Base-by-base conservation (phyloP, 1,140 invertebrate species). In the Sesamia nonagrioides region DNA sequence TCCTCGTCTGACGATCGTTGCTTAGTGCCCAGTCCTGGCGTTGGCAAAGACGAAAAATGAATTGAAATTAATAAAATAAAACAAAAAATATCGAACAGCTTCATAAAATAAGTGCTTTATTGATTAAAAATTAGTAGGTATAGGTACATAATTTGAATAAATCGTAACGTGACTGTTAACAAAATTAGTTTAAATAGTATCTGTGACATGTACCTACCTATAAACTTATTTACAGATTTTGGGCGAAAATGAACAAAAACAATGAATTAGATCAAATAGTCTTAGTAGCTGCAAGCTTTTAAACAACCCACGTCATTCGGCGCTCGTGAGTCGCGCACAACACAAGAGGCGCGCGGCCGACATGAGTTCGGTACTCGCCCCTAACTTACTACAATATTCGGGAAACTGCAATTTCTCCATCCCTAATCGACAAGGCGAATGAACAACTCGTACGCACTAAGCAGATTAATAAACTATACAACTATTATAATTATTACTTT, bases 41-140 rank as follows among this genome's bases (percentile, higher is more conserved):
- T 27, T 27, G 27, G 27, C 27, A 27, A 3, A 27, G 27, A 27
- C 1, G 27, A 27, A 27, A 27, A 1, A 27, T 27, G 27, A 27
- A 27, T 27, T 27, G 1, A 27, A 27, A 27, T 27, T 1, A 27
- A 27, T 1, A 27, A 27, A 27, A 85, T 81, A 81, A 86, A 86
- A 83, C 82, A 81, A 80, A 63, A 63, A 82, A 85, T 83, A 86
- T 86, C 82, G 84, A 90, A 91, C 88, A 84, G 86, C 85, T 89
- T 91, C 91, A 90, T 93, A 92, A 94, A 94, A 92, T 94, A 92
- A 92, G 92, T 94, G 91, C 91, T 94, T 94, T 94, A 94, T 91
- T 94, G 91, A 91, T 91, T 91, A 88, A 89, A 88, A 88, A 88
- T 88, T 89, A 84, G 86, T 91, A 89, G 87, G 84, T 89, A 89